These are phyloP conservation scores for Spondyliosoma cantharus DNA, from an alignment of 2,797 vertebrate species.

Conservation along the genomic window DNA sequence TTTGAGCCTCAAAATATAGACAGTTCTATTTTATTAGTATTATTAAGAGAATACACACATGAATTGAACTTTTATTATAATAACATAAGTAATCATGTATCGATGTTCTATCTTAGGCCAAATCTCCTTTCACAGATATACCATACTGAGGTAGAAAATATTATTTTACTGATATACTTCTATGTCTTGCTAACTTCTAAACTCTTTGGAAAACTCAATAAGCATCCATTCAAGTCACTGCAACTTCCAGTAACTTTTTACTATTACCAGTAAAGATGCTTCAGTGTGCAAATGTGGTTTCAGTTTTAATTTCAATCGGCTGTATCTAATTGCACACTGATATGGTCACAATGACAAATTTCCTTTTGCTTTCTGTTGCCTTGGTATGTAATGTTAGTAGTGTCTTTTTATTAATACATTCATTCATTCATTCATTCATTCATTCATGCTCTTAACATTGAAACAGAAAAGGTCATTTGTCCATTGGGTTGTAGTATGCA, in stretches of 20 bases:
- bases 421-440: not conserved
- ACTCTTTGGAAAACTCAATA: not conserved
- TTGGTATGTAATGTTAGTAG: not conserved
- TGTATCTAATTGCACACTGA: not conserved
- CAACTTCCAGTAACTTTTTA: not conserved
- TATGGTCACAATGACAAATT: not conserved
- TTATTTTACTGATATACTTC: not conserved
- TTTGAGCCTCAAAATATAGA: no score
- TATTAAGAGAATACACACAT: not conserved
- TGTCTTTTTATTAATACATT: not conserved
- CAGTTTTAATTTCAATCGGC: conserved; percentile 23
- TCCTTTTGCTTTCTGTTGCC: conserved; percentile 16
- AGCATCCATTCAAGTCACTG: not conserved
- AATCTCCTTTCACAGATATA: not conserved
- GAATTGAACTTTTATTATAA: not conserved
- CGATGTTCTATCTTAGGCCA: not conserved
- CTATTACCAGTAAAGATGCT: not conserved
- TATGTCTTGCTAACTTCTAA: not conserved
- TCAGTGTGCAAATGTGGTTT: conserved; percentile 13
- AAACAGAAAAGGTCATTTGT: not conserved
- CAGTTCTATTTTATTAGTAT: no score
- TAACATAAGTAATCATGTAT: not conserved
- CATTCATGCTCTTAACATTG: not conserved
- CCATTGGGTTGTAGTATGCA: not conserved
- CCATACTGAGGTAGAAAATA: not conserved